Evolutionary conservation across 2,888 invertebrate species (phyloP).

Genomic region (Heterodera filipjevi): DNA sequence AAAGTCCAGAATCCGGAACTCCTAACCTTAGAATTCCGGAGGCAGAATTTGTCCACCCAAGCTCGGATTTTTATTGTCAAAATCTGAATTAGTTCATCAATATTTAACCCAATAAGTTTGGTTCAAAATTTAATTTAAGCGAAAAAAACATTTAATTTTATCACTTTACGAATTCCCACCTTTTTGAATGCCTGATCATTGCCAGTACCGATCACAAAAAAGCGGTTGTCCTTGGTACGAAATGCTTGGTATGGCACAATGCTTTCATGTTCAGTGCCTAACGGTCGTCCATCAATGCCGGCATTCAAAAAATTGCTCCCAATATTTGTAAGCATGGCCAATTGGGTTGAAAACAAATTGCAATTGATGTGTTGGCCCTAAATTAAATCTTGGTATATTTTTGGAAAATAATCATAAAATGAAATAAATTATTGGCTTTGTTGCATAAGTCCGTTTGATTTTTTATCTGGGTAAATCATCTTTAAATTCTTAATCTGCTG

Average conservation of each 20-base stretch:
- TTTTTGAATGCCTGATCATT: constrained; percentile 78
- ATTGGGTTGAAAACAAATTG: constrained; percentile 87
- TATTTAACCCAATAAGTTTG: too few relatives aligned
- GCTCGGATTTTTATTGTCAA: too few relatives aligned
- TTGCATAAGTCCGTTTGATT: neutral
- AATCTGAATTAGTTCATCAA: too few relatives aligned
- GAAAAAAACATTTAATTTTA: neutral
- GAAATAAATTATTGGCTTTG: too few relatives aligned
- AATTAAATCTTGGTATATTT: neutral
- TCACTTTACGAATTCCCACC: neutral
- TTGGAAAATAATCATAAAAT: neutral
- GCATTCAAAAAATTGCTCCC: constrained; percentile 87
- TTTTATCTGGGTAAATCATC: too few relatives aligned
- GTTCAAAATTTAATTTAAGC: too few relatives aligned
- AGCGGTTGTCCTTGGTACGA: constrained; percentile 77
- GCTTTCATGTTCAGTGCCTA: constrained; percentile 75
- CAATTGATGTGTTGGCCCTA: constrained; percentile 89
- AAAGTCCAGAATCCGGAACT: too few relatives aligned
- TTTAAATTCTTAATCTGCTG: too few relatives aligned
- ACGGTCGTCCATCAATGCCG: constrained; percentile 73
- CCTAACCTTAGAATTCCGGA: too few relatives aligned
- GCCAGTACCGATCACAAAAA: constrained; percentile 84
- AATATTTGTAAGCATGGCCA: constrained; percentile 84
- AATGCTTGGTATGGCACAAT: constrained; percentile 92
- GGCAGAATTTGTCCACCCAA: too few relatives aligned